A percentile compares a stretch with the other conserved stretches of the same genome.
Evolutionary conservation across 2,113 vertebrate species (phyloP).

Genomic region (Myotis davidii): DNA sequence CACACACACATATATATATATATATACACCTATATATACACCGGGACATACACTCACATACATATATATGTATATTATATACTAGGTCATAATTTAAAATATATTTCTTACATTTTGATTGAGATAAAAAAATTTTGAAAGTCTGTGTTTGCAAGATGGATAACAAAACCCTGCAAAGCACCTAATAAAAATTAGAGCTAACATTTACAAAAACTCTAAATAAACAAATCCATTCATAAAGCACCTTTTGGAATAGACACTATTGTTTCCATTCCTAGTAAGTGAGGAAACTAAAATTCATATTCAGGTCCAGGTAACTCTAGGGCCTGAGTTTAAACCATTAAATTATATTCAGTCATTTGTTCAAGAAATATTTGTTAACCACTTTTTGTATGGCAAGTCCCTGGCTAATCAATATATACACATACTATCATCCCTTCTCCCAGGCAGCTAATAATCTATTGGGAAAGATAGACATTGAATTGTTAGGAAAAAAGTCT

Average conservation of each 20-base stretch:
- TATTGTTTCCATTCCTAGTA: not conserved
- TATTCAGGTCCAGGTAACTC: not conserved
- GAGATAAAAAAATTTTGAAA: conserved; percentile 33
- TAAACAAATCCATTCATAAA: not conserved
- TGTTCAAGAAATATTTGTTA: not conserved
- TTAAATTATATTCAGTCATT: not conserved
- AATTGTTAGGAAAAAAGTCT: not conserved
- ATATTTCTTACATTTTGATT: conserved; percentile 2
- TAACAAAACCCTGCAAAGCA: not conserved
- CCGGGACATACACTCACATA: not conserved
- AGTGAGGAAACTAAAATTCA: not conserved
- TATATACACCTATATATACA: not conserved
- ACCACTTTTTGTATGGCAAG: not conserved
- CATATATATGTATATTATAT: not conserved
- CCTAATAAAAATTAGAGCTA: conserved; percentile 55
- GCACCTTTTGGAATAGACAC: not conserved
- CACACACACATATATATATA: not conserved
- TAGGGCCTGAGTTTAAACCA: not conserved
- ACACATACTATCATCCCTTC: not conserved
- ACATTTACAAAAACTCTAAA: conserved; percentile 31
- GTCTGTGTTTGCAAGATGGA: not conserved
- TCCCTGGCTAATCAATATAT: not conserved
- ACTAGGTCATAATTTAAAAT: conserved; percentile 26
- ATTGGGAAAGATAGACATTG: not conserved
- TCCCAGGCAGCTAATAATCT: not conserved